These are phyloP conservation scores for Triplophysa tibetana DNA, from an alignment of 2,113 vertebrate genomes.

Conservation along the genomic window DNA sequence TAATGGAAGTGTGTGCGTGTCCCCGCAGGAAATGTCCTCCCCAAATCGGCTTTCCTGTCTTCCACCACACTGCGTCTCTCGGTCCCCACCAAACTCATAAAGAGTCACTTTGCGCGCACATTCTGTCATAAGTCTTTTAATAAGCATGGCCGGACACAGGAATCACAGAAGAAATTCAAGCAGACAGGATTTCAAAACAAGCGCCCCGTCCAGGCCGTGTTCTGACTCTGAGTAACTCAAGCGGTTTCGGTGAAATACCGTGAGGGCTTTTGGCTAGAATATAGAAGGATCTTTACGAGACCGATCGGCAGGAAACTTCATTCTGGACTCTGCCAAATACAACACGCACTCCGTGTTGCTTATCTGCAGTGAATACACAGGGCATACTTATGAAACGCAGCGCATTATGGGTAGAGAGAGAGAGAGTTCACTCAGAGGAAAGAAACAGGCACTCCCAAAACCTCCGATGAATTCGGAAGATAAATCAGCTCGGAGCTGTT, in stretches of 20 bases:
- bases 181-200: constrained; percentile 14
- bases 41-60: constrained; percentile 46
- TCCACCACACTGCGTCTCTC: constrained; percentile 23
- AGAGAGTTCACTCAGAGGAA: constrained; percentile 41
- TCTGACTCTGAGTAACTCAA: not conserved
- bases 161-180: not conserved
- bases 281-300: constrained; percentile 18
- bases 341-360: not conserved
- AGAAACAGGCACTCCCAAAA: constrained; percentile 54
- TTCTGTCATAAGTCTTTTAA: not conserved
- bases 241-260: not conserved
- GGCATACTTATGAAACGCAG: not conserved
- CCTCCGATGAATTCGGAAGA: constrained; percentile 62
- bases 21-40: constrained; percentile 52
- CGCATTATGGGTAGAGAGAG: constrained; percentile 27
- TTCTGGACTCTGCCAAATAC: constrained; percentile 12
- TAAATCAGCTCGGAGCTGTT: constrained; percentile 63
- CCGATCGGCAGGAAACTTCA: constrained; percentile 22
- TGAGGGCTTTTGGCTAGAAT: not conserved
- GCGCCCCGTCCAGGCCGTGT: not conserved
- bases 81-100: constrained; percentile 14
- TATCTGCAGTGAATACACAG: constrained; percentile 34
- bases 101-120: constrained; percentile 1
- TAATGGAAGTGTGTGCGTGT: constrained; percentile 37
- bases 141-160: constrained; percentile 12